phyloP scores from a whole-genome alignment of 2,888 invertebrate genomes.

The Myopa testacea region DNA sequence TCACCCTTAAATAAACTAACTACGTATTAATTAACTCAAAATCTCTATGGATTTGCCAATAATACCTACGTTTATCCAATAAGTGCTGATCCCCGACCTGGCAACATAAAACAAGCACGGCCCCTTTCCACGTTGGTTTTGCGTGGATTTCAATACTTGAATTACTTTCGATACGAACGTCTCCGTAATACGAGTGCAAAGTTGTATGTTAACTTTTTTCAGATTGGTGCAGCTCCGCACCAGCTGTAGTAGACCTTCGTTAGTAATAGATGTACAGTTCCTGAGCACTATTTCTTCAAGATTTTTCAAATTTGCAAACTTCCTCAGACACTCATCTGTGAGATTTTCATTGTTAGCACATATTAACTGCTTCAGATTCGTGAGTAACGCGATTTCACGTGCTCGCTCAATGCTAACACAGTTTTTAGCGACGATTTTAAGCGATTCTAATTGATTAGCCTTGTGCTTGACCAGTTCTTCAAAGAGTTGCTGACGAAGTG shows the following conservation, averaged over 20 bases:
- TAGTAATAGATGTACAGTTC: slow-evolving; percentile 34
- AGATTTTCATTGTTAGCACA: slow-evolving; percentile 32
- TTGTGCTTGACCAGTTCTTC: slow-evolving; percentile 32
- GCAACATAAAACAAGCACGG: slow-evolving; percentile 29
- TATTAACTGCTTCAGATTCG: slow-evolving; percentile 31
- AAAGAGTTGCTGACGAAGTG: slow-evolving; percentile 20
- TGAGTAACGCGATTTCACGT: slow-evolving; percentile 22
- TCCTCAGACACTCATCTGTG: slow-evolving; percentile 33
- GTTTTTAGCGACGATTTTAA: slow-evolving; percentile 39
- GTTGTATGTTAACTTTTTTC: slow-evolving; percentile 39
- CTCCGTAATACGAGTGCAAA: slow-evolving; percentile 35
- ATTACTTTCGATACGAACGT: slow-evolving; percentile 38
- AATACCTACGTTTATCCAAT: slow-evolving; percentile 14
- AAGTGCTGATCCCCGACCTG: slow-evolving; percentile 26
- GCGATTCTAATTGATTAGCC: slow-evolving; percentile 36
- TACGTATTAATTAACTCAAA: neutral
- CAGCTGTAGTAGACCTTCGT: slow-evolving; percentile 32
- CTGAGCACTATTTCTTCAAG: slow-evolving; percentile 39
- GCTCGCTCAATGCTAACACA: slow-evolving; percentile 26
- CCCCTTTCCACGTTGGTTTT: slow-evolving; percentile 11
- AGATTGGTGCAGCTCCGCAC: slow-evolving; percentile 34
- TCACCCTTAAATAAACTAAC: too few species aligned
- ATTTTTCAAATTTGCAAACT: slow-evolving; percentile 36
- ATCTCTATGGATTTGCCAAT: neutral
- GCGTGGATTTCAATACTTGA: slow-evolving; percentile 22